A percentile compares a stretch with the other conserved stretches of the same genome.
Conservation (phyloP, 2,113 vertebrate species). For the Lampris megalopsis region DNA sequence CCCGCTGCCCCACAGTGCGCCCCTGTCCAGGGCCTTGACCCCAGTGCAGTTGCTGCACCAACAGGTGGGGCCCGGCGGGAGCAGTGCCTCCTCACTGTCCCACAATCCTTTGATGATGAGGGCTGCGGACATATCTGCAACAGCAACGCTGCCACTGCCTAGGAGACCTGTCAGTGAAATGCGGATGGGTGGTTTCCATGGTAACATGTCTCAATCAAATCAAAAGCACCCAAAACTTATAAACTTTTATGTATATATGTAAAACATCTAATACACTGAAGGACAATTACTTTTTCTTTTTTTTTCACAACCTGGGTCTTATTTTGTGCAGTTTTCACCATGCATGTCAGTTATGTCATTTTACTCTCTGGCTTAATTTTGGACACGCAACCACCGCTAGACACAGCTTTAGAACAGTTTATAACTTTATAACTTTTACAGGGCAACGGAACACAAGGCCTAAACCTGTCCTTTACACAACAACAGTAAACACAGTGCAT, state of each 20-base stretch:
- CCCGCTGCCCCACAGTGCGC: constrained; percentile 82
- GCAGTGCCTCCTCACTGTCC: constrained; percentile 51
- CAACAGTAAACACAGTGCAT: no score
- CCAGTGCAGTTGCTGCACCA: constrained; percentile 78
- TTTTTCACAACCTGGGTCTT: no score
- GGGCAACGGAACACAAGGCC: no score
- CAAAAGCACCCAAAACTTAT: background rate
- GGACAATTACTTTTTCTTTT: no score
- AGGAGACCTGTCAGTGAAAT: constrained; percentile 81
- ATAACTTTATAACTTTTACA: no score
- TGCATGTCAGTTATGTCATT: no score
- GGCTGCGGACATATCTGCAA: constrained; percentile 75
- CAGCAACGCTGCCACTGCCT: constrained; percentile 85
- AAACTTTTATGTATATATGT: background rate
- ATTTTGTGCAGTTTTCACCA: no score
- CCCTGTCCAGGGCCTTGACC: constrained; percentile 82
- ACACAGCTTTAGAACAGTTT: no score
- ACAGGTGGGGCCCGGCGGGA: constrained; percentile 62
- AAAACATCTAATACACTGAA: no score
- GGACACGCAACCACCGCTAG: no score
- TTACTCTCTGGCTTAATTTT: no score
- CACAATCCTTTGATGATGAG: constrained; percentile 74
- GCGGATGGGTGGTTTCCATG: constrained; percentile 79
- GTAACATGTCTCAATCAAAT: constrained; percentile 48
- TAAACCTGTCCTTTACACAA: no score